Base-by-base conservation (phyloP, 2,113 vertebrate species). In the Carlito syrichta region DNA sequence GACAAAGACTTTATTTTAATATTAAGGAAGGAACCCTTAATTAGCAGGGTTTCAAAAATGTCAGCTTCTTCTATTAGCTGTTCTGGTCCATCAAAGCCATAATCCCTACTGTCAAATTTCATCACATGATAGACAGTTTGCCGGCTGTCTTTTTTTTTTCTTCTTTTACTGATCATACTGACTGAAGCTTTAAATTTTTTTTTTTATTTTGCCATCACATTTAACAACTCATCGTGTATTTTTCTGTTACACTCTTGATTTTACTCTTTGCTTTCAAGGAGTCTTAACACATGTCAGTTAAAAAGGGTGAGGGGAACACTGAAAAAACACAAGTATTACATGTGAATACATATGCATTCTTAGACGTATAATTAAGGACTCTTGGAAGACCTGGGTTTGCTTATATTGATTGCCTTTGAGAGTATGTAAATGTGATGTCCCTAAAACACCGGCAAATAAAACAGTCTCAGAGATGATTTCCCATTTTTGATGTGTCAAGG, bases 41-140 rank as follows among this genome's bases (percentile, higher is more conserved):
- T 99, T 99, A 99, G 98, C 98, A 98, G 98, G 99, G 99, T 99
- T 99, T 99, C 98, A 99, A 99, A 99, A 99, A 99, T 99, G 99
- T 99, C 99, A 99, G 99, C 99, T 99, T 99, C 98, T 98, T 99
- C 98, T 99, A 99, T 99, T 99, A 99, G 98, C 98, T 98, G 99
- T 99, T 99, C 99, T 99, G 98, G 98, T 99, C 99, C 99, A 99
- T 99, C 99, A 99, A 99, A 99, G 99, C 98, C 98, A 99, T 99
- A 99, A 99, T 99, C 99, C 98, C 98, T 98, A 98, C 99, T 99
- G 99, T 99, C 99, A 99, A 98, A 99, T 99, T 99, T 99, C 99
- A 99, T 99, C 99, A 99, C 98, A 98, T 99, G 99, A 99, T 98
- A 98, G 99, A 99, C 99, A 99, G 99, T 98, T 98, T 99, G 97